Conservation (phyloP, 2,888 invertebrate genomes). For the Eubasilissa splendida region DNA sequence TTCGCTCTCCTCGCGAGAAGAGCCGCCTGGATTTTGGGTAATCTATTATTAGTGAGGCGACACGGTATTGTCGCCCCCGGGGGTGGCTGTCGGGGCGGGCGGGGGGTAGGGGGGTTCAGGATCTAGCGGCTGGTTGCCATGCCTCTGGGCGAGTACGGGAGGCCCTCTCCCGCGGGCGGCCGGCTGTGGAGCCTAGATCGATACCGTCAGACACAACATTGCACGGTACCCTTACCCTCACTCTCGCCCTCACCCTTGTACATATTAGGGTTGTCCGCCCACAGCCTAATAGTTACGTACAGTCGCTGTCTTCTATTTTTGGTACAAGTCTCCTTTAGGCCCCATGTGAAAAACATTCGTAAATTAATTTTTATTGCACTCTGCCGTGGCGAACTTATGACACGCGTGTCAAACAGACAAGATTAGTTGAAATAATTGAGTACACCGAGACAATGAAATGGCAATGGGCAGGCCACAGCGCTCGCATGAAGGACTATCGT, state of each 20-base stretch:
- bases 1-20: too few species aligned
- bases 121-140: conserved; percentile 19
- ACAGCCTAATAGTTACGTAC: conserved; percentile 4
- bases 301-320: conserved; percentile 10
- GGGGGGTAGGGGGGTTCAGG: background rate
- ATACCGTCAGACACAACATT: conserved; percentile 71
- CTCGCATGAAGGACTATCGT: too few species aligned
- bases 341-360: too few species aligned
- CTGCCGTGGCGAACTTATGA: too few species aligned
- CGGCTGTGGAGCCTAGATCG: conserved; percentile 72
- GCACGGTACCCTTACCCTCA: conserved; percentile 41
- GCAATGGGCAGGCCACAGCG: too few species aligned
- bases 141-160: background rate
- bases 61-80: too few species aligned
- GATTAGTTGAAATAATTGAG: too few species aligned
- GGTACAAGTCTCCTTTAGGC: background rate
- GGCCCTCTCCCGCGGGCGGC: background rate
- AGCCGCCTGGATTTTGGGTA: too few species aligned
- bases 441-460: too few species aligned
- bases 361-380: too few species aligned
- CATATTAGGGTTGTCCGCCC: conserved; percentile 49
- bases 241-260: conserved; percentile 38
- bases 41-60: too few species aligned
- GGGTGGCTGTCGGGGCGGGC: background rate
- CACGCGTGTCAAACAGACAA: too few species aligned